Conservation (phyloP, 2,113 vertebrate species). For the Nibea coibor region DNA sequence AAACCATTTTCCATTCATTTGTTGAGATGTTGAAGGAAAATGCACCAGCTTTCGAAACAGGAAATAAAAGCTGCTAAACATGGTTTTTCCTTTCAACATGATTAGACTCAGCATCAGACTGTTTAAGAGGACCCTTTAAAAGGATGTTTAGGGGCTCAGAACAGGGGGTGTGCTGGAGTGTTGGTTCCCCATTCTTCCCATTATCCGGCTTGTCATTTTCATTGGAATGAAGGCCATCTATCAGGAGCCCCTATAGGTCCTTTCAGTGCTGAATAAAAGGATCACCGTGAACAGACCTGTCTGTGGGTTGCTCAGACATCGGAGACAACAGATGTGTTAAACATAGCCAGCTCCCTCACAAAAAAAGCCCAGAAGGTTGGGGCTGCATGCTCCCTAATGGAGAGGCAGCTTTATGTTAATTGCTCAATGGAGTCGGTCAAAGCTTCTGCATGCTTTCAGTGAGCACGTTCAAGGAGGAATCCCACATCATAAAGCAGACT, state of each 20-base stretch:
- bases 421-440: slow-evolving; percentile 67
- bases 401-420: slow-evolving; percentile 80
- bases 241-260: slow-evolving; percentile 79
- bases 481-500: slow-evolving; percentile 58
- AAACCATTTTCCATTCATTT: slow-evolving; percentile 37
- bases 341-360: slow-evolving; percentile 67
- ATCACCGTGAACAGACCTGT: slow-evolving; percentile 80
- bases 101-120: slow-evolving; percentile 75
- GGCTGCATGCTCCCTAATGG: slow-evolving; percentile 58
- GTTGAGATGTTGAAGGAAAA: slow-evolving; percentile 30
- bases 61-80: slow-evolving; percentile 61
- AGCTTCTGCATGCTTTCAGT: slow-evolving; percentile 46
- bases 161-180: slow-evolving; percentile 66
- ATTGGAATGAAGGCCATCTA: slow-evolving; percentile 89
- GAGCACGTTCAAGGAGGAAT: slow-evolving; percentile 46
- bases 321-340: slow-evolving; percentile 88
- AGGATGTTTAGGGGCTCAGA: slow-evolving; percentile 62
- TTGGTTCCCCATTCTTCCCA: slow-evolving; percentile 81
- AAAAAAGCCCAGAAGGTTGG: slow-evolving; percentile 47
- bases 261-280: slow-evolving; percentile 84
- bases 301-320: slow-evolving; percentile 79
- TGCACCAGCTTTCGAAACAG: slow-evolving; percentile 23
- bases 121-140: slow-evolving; percentile 78
- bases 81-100: slow-evolving; percentile 55
- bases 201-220: slow-evolving; percentile 82